These are phyloP conservation scores for Malurus alboscapulatus DNA, from an alignment of 2,113 vertebrate species.

Conservation along the genomic window DNA sequence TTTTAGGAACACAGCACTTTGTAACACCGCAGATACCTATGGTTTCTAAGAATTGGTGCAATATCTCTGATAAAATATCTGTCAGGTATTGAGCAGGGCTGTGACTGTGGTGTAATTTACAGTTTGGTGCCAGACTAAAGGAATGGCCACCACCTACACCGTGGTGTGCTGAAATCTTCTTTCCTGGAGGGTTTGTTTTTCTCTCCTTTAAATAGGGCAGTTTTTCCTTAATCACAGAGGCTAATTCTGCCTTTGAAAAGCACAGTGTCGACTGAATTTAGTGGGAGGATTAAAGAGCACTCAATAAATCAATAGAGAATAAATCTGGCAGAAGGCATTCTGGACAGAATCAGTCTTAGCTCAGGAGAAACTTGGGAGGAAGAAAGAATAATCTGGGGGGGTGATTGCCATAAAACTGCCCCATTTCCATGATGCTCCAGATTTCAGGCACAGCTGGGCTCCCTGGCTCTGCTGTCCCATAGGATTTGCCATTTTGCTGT, in stretches of 20 bases:
- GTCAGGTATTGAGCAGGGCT: background rate
- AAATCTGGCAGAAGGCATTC: background rate
- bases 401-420: background rate
- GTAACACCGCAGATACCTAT: background rate
- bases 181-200: background rate
- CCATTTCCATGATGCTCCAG: background rate
- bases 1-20: background rate
- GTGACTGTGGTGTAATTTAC: background rate
- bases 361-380: background rate
- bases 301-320: background rate
- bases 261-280: background rate
- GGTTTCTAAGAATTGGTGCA: background rate
- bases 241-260: conserved; percentile 13
- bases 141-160: background rate
- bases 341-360: background rate
- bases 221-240: conserved; percentile 2
- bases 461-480: background rate
- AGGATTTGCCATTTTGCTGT: background rate
- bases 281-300: background rate
- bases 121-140: background rate
- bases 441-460: background rate
- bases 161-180: background rate
- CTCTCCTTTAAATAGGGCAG: background rate
- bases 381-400: background rate
- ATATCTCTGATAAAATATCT: background rate